phyloP scores from a whole-genome alignment of 2,888 invertebrate species.

The Amphipoea lucens region DNA sequence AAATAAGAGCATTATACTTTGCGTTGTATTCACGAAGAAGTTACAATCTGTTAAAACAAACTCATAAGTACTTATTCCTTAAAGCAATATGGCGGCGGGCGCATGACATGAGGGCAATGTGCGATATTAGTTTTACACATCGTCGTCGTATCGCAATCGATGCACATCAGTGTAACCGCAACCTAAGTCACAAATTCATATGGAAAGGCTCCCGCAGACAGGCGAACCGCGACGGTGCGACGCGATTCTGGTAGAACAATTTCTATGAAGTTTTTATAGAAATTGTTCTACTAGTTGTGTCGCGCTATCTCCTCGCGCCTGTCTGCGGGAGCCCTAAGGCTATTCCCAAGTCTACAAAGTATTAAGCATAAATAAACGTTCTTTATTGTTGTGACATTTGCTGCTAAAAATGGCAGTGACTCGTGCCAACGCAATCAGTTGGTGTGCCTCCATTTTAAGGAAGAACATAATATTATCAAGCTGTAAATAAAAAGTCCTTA shows the following conservation, averaged over 20 bases:
- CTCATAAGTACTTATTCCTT: background rate
- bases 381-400: slow-evolving; percentile 23
- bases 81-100: background rate
- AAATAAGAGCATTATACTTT: slow-evolving; percentile 11
- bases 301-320: background rate
- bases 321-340: background rate
- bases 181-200: background rate
- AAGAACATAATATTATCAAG: slow-evolving; percentile 32
- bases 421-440: slow-evolving; percentile 41
- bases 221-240: no score
- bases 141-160: background rate
- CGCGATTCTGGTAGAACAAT: background rate
- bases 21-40: background rate
- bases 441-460: slow-evolving; percentile 20
- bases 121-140: background rate
- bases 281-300: background rate
- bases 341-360: background rate
- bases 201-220: no score
- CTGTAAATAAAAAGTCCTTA: slow-evolving; percentile 27
- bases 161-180: background rate
- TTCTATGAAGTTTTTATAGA: background rate
- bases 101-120: background rate
- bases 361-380: slow-evolving; percentile 6
- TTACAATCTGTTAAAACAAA: background rate
- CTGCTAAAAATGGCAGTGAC: slow-evolving; percentile 32